Evolutionary conservation across 2,797 vertebrate genomes (phyloP), one percentile per base, ranked within the genome.

Genomic region (Numenius phaeopus): DNA sequence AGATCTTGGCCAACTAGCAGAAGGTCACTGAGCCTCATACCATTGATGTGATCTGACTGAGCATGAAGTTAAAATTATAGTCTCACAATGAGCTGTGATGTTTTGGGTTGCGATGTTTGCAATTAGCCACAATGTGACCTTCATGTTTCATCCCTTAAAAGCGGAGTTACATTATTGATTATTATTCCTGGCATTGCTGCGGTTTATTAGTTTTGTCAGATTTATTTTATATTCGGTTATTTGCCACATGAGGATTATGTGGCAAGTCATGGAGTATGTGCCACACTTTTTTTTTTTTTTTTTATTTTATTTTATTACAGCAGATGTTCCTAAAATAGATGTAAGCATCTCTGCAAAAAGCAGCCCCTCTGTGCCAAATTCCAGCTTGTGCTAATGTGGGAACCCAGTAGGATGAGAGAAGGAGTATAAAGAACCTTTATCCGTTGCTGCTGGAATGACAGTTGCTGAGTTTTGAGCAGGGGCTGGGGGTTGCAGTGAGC

Each of bases 291-390:
- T 95, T 14, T 58, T 34, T 57, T n/a, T 34, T 14, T 5, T 15
- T 34, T n/a, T 55, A 8, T 57, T n/a, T 58, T 57, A 22, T 59
- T 59, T 95, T 96, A 95, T 95, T 96, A 89, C 90, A 94, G 81
- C 88, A 96, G 96, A 96, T 96, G 95, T 93, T 91, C 94, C 94
- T 94, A 89, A 96, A 95, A 95, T 96, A 93, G 72, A 95, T 76
- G 83, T 94, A 91, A 95, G 91, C 87, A 94, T 93, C 77, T 94
- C 96, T 95, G 91, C 57, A 95, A 91, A 90, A 95, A 95, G 69
- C 83, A 94, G 69, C 24, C 65, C 83, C 94, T 96, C 85, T 88
- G 94, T 91, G 91, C 91, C 93, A 97, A 92, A 95, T 95, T 96
- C 89, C 93, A 85, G 79, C 76, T 91, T 87, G 72, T 83, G 85